Evolutionary conservation across 2,888 invertebrate genomes (phyloP).

Genomic region (Andrena haemorrhoa): DNA sequence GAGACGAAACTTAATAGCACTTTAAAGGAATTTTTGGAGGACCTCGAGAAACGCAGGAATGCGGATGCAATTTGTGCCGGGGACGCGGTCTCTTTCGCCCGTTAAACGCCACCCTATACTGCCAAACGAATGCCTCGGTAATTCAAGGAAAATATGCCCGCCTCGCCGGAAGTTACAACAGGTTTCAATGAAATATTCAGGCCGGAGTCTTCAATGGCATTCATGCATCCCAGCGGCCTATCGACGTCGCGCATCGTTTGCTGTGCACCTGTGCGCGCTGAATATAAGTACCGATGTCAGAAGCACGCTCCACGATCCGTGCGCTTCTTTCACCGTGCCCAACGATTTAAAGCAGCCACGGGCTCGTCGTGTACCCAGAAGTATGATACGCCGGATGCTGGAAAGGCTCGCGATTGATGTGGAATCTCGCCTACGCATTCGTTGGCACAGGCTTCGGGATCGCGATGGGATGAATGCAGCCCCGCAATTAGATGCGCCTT

Average conservation of each 20-base stretch:
- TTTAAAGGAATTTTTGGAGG: background rate
- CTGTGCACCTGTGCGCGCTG: conserved; percentile 24
- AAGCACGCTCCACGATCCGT: conserved; percentile 47
- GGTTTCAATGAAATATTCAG: conserved; percentile 54
- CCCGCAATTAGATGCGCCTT: background rate
- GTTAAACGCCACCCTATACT: conserved; percentile 8
- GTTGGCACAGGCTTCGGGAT: background rate
- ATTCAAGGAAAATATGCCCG: conserved; percentile 40
- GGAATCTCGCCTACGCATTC: background rate
- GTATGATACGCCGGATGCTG: conserved; percentile 2
- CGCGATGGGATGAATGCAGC: background rate
- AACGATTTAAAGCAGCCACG: conserved; percentile 42
- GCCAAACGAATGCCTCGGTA: conserved; percentile 37
- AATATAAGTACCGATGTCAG: conserved; percentile 40
- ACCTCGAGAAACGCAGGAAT: background rate
- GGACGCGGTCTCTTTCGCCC: conserved; percentile 6
- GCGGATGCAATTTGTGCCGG: conserved; percentile 3
- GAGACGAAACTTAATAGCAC: background rate
- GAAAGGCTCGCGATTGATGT: conserved; percentile 4
- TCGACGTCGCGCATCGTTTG: conserved; percentile 37
- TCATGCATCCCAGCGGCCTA: conserved; percentile 34
- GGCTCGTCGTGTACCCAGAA: background rate
- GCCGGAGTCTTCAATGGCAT: conserved; percentile 31
- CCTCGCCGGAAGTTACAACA: conserved; percentile 38
- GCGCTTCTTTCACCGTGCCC: conserved; percentile 41